These are phyloP conservation scores for Strix uralensis DNA, from an alignment of 2,113 vertebrate species.

Conservation along the genomic window DNA sequence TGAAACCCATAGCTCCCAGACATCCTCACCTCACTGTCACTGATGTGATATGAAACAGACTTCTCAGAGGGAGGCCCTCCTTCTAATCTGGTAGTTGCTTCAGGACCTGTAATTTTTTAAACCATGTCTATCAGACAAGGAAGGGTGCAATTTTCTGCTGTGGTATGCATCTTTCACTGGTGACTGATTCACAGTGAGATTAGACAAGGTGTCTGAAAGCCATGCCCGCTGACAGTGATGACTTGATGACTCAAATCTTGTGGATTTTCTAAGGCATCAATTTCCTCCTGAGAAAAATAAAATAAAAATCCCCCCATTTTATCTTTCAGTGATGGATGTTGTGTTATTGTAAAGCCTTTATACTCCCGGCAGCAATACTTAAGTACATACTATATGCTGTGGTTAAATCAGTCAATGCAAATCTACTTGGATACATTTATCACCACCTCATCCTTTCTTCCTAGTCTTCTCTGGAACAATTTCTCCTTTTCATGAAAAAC, in stretches of 20 bases:
- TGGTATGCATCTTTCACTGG: background rate
- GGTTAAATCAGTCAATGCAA: background rate
- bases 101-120: conserved; percentile 11
- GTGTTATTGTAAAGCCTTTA: conserved; percentile 8
- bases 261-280: background rate
- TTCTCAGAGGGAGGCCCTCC: background rate
- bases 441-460: background rate
- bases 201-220: background rate
- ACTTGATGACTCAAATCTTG: conserved; percentile 9
- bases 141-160: background rate
- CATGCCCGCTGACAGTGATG: background rate
- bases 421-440: background rate
- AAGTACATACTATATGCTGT: background rate
- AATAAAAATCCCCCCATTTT: conserved; percentile 18
- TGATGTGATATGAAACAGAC: background rate
- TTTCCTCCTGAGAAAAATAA: conserved; percentile 16
- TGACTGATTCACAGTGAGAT: background rate
- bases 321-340: conserved; percentile 2
- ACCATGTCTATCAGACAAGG: background rate
- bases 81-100: conserved; percentile 7
- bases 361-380: background rate
- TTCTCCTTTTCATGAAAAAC: background rate
- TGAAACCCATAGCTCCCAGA: background rate
- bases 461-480: background rate
- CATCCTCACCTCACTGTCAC: background rate